These are phyloP conservation scores for Synodontis membranacea DNA, from an alignment of 2,113 vertebrate species.

Conservation along the genomic window DNA sequence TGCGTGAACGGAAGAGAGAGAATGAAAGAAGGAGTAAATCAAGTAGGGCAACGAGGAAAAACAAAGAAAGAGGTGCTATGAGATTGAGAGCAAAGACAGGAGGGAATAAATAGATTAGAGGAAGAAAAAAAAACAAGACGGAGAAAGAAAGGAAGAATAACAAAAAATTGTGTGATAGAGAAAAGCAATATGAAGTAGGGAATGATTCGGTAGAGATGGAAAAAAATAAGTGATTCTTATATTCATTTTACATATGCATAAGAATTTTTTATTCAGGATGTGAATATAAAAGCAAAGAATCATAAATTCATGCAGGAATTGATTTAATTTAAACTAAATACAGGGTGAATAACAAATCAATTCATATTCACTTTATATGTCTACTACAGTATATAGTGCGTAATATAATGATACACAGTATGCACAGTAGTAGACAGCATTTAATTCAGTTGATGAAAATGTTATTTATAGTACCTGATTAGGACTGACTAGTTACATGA, in stretches of 20 bases:
- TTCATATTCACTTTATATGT: not conserved
- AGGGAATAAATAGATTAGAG: not conserved
- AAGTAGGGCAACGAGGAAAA: not conserved
- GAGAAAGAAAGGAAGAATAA: not conserved
- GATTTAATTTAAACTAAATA: not conserved
- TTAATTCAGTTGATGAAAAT: not conserved
- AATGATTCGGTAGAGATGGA: not conserved
- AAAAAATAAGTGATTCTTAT: not conserved
- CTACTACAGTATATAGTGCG: not conserved
- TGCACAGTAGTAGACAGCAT: not conserved
- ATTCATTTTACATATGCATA: not conserved
- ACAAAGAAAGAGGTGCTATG: not conserved
- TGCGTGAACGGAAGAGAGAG: constrained; percentile 16
- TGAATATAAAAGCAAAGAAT: not conserved
- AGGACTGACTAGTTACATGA: not conserved
- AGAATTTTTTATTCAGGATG: not conserved
- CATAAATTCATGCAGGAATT: not conserved
- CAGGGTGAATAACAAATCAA: not conserved
- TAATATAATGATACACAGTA: not conserved
- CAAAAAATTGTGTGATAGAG: not conserved
- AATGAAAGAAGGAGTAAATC: not conserved
- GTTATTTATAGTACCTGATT: not conserved
- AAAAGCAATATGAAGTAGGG: not conserved
- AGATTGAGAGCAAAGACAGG: not conserved
- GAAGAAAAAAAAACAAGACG: not conserved